These are phyloP conservation scores for Haliclona indistincta DNA, from an alignment of 37 sponge, comb jelly and placozoan genomes.

Conservation along the genomic window DNA sequence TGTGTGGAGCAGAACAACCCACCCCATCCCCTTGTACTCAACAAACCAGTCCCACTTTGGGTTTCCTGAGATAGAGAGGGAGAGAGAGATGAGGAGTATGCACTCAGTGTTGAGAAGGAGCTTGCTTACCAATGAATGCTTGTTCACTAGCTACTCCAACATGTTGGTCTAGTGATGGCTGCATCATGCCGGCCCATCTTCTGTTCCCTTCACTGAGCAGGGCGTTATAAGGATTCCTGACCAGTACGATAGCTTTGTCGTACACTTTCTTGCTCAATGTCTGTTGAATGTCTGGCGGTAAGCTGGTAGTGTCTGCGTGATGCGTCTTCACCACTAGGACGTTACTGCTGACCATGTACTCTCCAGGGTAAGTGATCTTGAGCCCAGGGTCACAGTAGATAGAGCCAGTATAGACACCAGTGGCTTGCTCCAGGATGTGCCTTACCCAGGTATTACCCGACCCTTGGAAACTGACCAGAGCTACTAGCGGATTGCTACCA, in stretches of 20 bases:
- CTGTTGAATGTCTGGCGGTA: slow-evolving; percentile 32
- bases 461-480: slow-evolving; percentile 78
- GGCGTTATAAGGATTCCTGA: slow-evolving; percentile 63
- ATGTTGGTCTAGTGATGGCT: slow-evolving; percentile 19
- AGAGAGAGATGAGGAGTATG: background rate
- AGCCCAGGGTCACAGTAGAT: slow-evolving; percentile 71
- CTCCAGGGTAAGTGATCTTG: slow-evolving; percentile 53
- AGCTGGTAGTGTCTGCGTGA: slow-evolving; percentile 9
- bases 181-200: slow-evolving; percentile 38
- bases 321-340: slow-evolving; percentile 75
- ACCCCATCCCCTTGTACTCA: slow-evolving; percentile 32
- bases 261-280: slow-evolving; percentile 15
- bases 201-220: slow-evolving; percentile 72
- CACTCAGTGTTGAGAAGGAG: background rate
- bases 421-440: slow-evolving; percentile 68
- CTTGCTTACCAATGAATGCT: slow-evolving; percentile 42
- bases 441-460: slow-evolving; percentile 86
- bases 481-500: slow-evolving; percentile 32
- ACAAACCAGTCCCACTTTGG: slow-evolving; percentile 66
- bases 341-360: slow-evolving; percentile 51
- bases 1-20: slow-evolving; percentile 47
- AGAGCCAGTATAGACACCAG: slow-evolving; percentile 77
- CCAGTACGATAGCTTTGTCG: slow-evolving; percentile 62
- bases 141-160: slow-evolving; percentile 51
- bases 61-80: slow-evolving; percentile 16